Conservation (phyloP, 2,113 vertebrate genomes). For the Sus scrofa region T2T-Sscrofa CM000822.6:14898001-14898500, state of each 20-base stretch:
- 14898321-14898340: neutral
- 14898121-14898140: neutral
- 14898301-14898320: neutral
- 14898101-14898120: neutral
- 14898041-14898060: neutral
- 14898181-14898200: neutral
- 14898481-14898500: neutral
- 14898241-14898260: too few species aligned
- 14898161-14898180: neutral
- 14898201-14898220: neutral
- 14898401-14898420: neutral
- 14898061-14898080: neutral
- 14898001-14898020: neutral
- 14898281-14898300: neutral
- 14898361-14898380: neutral
- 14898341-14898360: neutral
- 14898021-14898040: neutral
- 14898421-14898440: neutral
- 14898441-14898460: neutral
- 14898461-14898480: neutral
- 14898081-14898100: neutral
- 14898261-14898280: too few species aligned
- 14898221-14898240: neutral
- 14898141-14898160: neutral
- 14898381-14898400: too few species aligned